Conservation (phyloP, 2,797 vertebrate species). For the Gymnopithys bicolor region DNA sequence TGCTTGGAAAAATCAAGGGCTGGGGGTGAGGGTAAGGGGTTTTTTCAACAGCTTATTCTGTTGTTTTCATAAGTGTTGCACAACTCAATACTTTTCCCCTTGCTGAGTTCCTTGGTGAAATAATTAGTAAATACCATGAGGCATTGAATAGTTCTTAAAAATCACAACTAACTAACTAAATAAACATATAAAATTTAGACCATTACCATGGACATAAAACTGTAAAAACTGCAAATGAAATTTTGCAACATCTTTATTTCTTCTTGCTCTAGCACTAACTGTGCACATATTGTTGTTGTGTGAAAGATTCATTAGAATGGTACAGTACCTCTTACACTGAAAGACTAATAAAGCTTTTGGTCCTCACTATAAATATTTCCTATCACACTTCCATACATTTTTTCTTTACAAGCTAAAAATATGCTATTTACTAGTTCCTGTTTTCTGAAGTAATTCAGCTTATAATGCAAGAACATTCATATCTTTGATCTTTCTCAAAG, state of each 20-base stretch:
- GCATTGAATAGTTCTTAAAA: neutral
- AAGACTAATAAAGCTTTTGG: neutral
- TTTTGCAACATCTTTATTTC: neutral
- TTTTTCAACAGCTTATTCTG: neutral
- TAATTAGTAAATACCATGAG: neutral
- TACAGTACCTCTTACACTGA: neutral
- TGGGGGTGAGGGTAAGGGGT: fast-evolving
- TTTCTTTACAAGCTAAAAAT: neutral
- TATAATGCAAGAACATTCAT: neutral
- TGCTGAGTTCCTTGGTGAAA: neutral
- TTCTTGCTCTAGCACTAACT: neutral
- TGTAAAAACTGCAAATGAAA: neutral
- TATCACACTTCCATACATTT: neutral
- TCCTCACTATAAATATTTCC: neutral
- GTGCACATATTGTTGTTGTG: neutral
- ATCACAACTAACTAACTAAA: neutral
- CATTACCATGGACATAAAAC: neutral
- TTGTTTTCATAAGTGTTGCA: neutral
- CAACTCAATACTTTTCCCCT: neutral
- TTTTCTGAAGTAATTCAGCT: neutral
- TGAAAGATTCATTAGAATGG: neutral
- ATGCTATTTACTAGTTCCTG: fast-evolving
- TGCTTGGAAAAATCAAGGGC: neutral
- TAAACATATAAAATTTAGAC: neutral
- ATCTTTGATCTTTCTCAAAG: neutral